phyloP scores from a whole-genome alignment of 2,797 vertebrate genomes.

The Anguilla megastoma region DNA sequence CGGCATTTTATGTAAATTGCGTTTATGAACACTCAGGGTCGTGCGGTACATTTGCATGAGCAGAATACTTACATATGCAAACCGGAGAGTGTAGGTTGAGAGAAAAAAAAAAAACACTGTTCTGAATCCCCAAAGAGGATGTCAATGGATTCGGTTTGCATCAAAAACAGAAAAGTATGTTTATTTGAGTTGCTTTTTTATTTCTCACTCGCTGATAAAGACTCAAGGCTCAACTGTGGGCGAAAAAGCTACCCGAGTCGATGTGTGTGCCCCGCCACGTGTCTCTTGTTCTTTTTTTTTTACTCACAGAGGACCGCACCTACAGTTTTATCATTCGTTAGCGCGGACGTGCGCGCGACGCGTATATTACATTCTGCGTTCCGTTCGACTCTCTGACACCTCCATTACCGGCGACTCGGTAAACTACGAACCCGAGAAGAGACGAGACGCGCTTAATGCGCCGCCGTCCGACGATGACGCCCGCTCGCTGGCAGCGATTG shows the following conservation, averaged over 20 bases:
- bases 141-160: neutral
- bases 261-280: neutral
- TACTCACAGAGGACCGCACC: slow-evolving; percentile 6
- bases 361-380: neutral
- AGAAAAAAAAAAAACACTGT: neutral
- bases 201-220: neutral
- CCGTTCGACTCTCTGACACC: neutral
- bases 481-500: neutral
- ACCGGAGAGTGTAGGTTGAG: neutral
- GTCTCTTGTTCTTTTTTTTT: slow-evolving; percentile 10
- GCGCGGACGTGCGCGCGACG: slow-evolving; percentile 7
- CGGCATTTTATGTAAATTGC: slow-evolving; percentile 9
- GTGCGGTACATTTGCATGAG: neutral
- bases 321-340: slow-evolving; percentile 12
- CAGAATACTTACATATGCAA: neutral
- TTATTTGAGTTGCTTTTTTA: neutral
- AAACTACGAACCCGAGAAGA: neutral
- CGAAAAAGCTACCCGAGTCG: neutral
- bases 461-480: neutral
- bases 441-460: neutral
- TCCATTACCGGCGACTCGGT: neutral
- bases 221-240: neutral
- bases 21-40: slow-evolving; percentile 11
- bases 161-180: neutral
- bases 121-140: neutral